Base-by-base conservation (phyloP, 1,140 invertebrate species). In the Halictus rubicundus region DNA sequence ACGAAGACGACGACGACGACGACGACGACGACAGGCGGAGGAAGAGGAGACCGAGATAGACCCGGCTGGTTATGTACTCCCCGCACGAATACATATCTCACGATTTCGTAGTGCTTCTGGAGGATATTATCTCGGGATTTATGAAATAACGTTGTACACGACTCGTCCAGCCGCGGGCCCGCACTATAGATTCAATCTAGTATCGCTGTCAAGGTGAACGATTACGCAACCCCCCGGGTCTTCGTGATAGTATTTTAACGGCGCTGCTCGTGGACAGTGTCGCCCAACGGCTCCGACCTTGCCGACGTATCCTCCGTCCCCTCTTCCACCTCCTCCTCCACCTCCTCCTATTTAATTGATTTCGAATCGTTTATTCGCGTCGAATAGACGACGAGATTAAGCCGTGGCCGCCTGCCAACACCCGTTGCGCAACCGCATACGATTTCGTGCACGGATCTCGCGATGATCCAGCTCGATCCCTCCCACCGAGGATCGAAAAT, bases 101-200 rank as follows among this genome's bases (percentile, higher is more conserved):
- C 52, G 65, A 70, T 46, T 49, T 21, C 23, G 46, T 63, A 42
- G 37, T 32, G 64, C 52, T 49, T 49, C 46, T 37, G 68, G n/a
- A 52, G 64, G 25, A 64, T 57, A 46, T 83, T 80, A 80, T 78
- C 74, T 52, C 66, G 52, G 5, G 27, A 76, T 39, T 84, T 84
- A 71, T 80, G 37, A 59, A 61, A 42, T 75, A 52, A 70, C 54
- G 27, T 66, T 57, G 71, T 65, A 65, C 39, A 49, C 59, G 65
- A 21, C 52, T 25, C 16, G 32, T 66, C 37, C 63, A 57, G 57
- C 75, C 39, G 37, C 54, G 65, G 25, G 54, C 68, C 8, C 66
- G 66, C 71, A 78, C 46, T 23, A 46, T 37, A 60, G 68, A 69
- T 79, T 59, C 68, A 66, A 74, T 83, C 65, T 54, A 25, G 64